Conservation (phyloP, 1,140 invertebrate species). For the Pygmarrhopalites habei region DNA sequence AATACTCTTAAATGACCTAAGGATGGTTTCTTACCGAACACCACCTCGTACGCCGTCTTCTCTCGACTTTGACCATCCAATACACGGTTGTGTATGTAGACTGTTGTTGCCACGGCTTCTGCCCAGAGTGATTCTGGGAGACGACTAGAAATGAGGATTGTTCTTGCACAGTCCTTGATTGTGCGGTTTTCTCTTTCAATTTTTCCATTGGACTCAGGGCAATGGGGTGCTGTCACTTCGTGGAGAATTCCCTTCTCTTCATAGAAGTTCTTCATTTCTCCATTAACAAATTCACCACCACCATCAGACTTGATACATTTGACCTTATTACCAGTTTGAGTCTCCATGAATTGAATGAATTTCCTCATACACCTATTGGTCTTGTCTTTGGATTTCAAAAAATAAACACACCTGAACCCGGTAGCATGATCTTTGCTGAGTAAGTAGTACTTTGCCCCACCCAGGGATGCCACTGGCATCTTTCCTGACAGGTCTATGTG, state of each 20-base stretch:
- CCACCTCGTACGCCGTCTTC: slow-evolving; percentile 39
- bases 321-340: slow-evolving; percentile 11
- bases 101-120: slow-evolving; percentile 1
- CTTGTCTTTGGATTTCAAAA: slow-evolving; percentile 45
- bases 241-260: slow-evolving; percentile 21
- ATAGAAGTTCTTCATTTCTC: not conserved
- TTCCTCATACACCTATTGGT: slow-evolving; percentile 41
- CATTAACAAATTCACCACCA: not conserved
- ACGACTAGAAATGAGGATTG: not conserved
- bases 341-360: slow-evolving; percentile 39
- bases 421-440: slow-evolving; percentile 46
- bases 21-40: slow-evolving; percentile 18
- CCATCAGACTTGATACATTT: slow-evolving; percentile 30
- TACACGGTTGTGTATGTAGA: slow-evolving; percentile 16
- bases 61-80: slow-evolving; percentile 4
- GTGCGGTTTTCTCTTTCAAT: slow-evolving; percentile 7
- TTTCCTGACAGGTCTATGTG: slow-evolving; percentile 45
- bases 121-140: not conserved
- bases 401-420: slow-evolving; percentile 43
- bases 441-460: slow-evolving; percentile 42
- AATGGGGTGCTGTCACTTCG: slow-evolving; percentile 42
- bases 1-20: not conserved
- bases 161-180: not conserved
- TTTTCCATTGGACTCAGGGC: slow-evolving; percentile 47
- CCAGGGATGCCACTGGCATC: slow-evolving; percentile 43